A percentile compares a stretch with the other conserved stretches of the same genome.
Evolutionary conservation across 1,140 invertebrate genomes (phyloP).

Genomic region (Maniola jurtina): DNA sequence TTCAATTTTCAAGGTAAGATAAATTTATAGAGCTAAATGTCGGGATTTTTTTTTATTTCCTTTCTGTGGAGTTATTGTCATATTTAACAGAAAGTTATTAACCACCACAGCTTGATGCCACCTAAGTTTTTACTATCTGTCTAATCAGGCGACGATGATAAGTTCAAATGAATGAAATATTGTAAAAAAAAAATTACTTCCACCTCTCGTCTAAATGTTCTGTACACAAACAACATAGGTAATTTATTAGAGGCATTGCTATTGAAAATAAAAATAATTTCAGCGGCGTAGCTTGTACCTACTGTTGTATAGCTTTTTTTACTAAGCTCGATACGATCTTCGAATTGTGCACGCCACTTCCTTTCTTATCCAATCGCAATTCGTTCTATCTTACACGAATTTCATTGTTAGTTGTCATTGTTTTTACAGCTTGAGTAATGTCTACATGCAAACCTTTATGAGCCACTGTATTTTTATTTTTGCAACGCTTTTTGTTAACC

Average conservation of each 20-base stretch:
- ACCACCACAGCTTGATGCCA: too few species aligned
- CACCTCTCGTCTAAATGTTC: too few species aligned
- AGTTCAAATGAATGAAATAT: too few species aligned
- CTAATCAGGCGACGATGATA: too few species aligned
- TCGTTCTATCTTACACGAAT: constrained; percentile 23
- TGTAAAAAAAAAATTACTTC: too few species aligned
- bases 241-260: neutral
- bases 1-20: too few species aligned
- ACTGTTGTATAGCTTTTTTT: neutral
- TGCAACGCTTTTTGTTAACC: neutral
- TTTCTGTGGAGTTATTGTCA: too few species aligned
- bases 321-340: constrained; percentile 21
- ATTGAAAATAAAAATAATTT: too few species aligned
- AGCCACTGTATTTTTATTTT: constrained; percentile 5
- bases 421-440: constrained; percentile 20
- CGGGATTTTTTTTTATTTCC: too few species aligned
- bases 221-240: neutral
- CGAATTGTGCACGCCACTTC: constrained; percentile 20
- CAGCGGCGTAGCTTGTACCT: constrained; percentile 4
- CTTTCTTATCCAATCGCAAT: constrained; percentile 16
- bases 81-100: too few species aligned
- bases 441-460: constrained; percentile 7
- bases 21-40: too few species aligned
- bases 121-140: too few species aligned
- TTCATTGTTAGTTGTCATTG: constrained; percentile 21